A percentile compares a stretch with the other conserved stretches of the same genome.
Evolutionary conservation across 2,888 invertebrate species (phyloP).

Genomic region (Adelognathus sp.): DNA sequence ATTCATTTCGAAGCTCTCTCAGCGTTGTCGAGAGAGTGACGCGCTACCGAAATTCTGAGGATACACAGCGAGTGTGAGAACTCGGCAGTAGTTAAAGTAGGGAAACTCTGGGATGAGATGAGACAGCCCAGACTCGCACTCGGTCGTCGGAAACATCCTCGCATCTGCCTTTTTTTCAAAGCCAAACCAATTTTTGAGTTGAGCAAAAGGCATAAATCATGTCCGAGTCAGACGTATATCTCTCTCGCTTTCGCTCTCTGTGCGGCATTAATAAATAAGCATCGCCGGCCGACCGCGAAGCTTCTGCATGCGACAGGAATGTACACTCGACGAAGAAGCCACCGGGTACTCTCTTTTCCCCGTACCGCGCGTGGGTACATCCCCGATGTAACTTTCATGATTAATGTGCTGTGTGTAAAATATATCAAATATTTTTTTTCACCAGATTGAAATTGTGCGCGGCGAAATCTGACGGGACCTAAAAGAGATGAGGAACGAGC

Average conservation of each 20-base stretch:
- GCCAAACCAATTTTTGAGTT: background rate
- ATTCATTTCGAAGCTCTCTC: constrained; percentile 23
- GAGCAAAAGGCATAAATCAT: constrained; percentile 30
- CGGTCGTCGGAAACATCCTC: background rate
- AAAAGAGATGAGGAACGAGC: background rate
- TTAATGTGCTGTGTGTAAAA: background rate
- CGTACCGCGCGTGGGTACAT: background rate
- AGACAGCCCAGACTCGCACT: too few species aligned
- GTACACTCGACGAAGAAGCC: background rate
- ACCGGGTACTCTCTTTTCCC: background rate
- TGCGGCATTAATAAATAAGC: constrained; percentile 23
- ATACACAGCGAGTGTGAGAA: background rate
- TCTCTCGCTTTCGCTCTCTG: too few species aligned
- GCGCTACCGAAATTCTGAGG: background rate
- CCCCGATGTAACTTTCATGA: constrained; percentile 1
- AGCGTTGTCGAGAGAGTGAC: constrained; percentile 4
- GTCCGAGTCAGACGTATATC: background rate
- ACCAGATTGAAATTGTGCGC: background rate
- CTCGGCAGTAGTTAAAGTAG: background rate
- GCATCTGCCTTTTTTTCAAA: background rate
- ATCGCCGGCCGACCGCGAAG: constrained; percentile 1
- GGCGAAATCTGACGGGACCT: background rate
- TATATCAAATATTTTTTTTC: background rate
- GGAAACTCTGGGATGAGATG: background rate
- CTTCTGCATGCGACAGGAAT: constrained; percentile 1